Percentiles rank a stretch among this genome's conserved stretches.
phyloP scores from a whole-genome alignment of 2,113 vertebrate genomes.

The Malaclemys terrapin region DNA sequence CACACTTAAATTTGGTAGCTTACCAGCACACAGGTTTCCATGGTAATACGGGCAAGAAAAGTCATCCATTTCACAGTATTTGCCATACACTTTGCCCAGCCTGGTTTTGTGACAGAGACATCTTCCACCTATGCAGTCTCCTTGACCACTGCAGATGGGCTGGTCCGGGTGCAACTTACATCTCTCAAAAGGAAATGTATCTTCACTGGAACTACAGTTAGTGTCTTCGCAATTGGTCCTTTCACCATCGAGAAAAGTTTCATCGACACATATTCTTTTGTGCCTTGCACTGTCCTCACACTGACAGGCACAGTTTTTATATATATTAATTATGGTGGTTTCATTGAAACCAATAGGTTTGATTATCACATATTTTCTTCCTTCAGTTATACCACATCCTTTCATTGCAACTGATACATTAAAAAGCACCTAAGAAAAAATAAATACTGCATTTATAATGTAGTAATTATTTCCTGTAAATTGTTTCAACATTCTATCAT shows the following conservation, averaged over 20 bases:
- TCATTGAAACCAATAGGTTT: constrained; percentile 97
- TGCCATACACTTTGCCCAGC: constrained; percentile 90
- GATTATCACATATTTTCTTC: constrained; percentile 82
- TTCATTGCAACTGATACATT: constrained; percentile 90
- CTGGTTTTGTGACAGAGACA: constrained; percentile 91
- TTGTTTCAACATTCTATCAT: background rate
- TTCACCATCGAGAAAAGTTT: constrained; percentile 61
- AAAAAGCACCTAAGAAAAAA: constrained; percentile 87
- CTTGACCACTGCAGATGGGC: constrained; percentile 88
- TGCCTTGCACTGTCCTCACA: constrained; percentile 72
- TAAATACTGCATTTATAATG: background rate
- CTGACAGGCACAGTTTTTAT: constrained; percentile 85
- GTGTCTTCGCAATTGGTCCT: constrained; percentile 67
- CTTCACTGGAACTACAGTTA: constrained; percentile 63
- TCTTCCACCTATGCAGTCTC: constrained; percentile 88
- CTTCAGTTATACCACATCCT: constrained; percentile 81
- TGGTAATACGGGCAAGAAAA: constrained; percentile 93
- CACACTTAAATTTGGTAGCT: constrained; percentile 41
- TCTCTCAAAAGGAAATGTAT: constrained; percentile 35
- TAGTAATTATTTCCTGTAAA: background rate
- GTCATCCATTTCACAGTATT: constrained; percentile 94
- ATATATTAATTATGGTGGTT: constrained; percentile 85
- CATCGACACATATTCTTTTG: constrained; percentile 80
- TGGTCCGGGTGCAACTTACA: constrained; percentile 80
- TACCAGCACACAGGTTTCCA: constrained; percentile 91